Conservation (phyloP, 2,113 vertebrate species). For the Aldabrachelys gigantea region DNA sequence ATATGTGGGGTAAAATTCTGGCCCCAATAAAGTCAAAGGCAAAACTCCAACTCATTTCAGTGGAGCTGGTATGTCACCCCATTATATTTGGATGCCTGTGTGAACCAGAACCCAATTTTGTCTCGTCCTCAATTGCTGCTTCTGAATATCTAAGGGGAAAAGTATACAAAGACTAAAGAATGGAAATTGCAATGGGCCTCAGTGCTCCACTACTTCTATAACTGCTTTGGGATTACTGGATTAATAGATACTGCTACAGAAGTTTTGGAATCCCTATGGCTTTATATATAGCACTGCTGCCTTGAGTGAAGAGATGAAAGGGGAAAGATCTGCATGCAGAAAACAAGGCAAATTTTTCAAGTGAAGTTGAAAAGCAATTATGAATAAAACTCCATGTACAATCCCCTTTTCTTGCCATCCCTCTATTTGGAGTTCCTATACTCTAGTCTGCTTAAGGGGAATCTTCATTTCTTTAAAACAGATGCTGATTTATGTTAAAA, state of each 20-base stretch:
- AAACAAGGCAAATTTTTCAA: background rate
- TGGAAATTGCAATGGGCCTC: background rate
- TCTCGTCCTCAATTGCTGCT: background rate
- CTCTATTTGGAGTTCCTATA: background rate
- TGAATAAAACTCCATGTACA: background rate
- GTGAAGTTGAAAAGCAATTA: background rate
- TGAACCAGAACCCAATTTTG: background rate
- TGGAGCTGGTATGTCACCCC: background rate
- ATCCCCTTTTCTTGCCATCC: background rate
- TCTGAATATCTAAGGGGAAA: constrained; percentile 1
- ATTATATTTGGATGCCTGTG: background rate
- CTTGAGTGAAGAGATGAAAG: background rate
- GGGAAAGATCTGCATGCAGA: background rate
- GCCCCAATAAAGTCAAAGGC: accelerated
- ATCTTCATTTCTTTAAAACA: constrained; percentile 41
- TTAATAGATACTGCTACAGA: background rate
- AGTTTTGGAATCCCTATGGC: background rate
- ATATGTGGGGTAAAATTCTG: background rate
- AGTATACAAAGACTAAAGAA: background rate
- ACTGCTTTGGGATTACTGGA: background rate
- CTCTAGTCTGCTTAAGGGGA: background rate
- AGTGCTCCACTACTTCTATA: background rate
- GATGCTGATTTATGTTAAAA: constrained; percentile 57
- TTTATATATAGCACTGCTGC: background rate
- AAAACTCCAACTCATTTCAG: background rate